These are phyloP conservation scores for Coptotermes formosanus DNA, from an alignment of 1,140 invertebrate species.

Conservation along the genomic window DNA sequence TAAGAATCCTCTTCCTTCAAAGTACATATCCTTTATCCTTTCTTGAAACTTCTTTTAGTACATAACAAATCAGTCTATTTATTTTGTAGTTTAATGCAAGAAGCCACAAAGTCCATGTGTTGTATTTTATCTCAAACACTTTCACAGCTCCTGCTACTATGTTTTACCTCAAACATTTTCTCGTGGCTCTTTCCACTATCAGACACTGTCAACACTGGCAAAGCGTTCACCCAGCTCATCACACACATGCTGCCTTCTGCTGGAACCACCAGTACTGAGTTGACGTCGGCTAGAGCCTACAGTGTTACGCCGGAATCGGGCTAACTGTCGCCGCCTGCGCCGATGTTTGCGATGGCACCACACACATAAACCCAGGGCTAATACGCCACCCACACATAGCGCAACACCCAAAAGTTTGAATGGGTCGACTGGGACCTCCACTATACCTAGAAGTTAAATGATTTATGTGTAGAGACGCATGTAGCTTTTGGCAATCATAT, in stretches of 20 bases:
- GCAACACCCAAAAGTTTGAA: slow-evolving; percentile 39
- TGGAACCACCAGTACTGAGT: slow-evolving; percentile 46
- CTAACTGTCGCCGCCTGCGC: slow-evolving; percentile 45
- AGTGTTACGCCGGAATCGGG: slow-evolving; percentile 36
- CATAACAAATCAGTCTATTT: slow-evolving; percentile 1
- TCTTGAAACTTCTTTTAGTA: background rate
- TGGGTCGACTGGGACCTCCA: slow-evolving; percentile 37
- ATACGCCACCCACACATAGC: slow-evolving; percentile 36
- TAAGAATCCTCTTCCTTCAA: background rate
- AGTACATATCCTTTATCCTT: background rate
- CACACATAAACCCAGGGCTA: slow-evolving; percentile 40
- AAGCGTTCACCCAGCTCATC: slow-evolving; percentile 54
- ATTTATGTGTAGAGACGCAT: background rate
- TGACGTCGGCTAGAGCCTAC: slow-evolving; percentile 37
- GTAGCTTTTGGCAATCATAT: no score
- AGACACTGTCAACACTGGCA: slow-evolving; percentile 56
- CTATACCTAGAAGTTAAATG: slow-evolving; percentile 34
- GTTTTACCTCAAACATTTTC: background rate
- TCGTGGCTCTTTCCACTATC: slow-evolving; percentile 41
- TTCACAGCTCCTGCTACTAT: background rate
- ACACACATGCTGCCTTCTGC: slow-evolving; percentile 50
- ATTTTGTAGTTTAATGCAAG: background rate
- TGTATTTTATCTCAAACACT: background rate
- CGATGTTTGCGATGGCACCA: slow-evolving; percentile 44
- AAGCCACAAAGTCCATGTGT: background rate